Conservation (phyloP, 2,888 invertebrate genomes). For the Drosophila bunnanda region DNA sequence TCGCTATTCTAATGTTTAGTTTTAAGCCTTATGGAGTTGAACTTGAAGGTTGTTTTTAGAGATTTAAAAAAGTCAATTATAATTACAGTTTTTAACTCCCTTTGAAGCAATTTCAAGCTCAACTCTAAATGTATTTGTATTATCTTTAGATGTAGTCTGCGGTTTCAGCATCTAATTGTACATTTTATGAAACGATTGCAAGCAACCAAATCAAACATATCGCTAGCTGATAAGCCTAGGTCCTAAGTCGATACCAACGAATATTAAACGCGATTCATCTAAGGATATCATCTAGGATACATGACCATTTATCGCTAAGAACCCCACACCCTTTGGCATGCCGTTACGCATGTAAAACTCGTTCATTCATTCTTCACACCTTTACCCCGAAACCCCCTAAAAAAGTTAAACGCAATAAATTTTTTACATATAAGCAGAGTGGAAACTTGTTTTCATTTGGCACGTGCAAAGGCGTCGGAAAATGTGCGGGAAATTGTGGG, state of each 20-base stretch:
- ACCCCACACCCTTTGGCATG: constrained; percentile 47
- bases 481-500: constrained; percentile 12
- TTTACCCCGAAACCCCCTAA: constrained; percentile 6
- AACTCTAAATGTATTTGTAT: constrained; percentile 36
- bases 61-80: neutral
- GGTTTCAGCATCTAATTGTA: constrained; percentile 60
- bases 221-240: constrained; percentile 51
- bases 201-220: constrained; percentile 74
- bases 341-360: constrained; percentile 67
- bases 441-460: constrained; percentile 42
- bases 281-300: constrained; percentile 36
- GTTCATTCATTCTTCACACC: constrained; percentile 25
- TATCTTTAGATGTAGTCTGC: constrained; percentile 42
- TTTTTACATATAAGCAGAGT: constrained; percentile 58
- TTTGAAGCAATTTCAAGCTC: neutral
- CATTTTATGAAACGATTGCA: constrained; percentile 69
- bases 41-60: neutral
- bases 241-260: constrained; percentile 58
- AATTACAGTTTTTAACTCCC: constrained; percentile 3
- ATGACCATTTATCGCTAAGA: constrained; percentile 35
- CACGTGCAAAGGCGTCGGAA: constrained; percentile 21
- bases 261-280: constrained; percentile 49
- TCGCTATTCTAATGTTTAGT: constrained; percentile 35
- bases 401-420: constrained; percentile 71
- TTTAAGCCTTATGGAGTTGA: neutral